Percentiles rank a stretch among this genome's conserved stretches.
phyloP scores from a whole-genome alignment of 2,113 vertebrate species.

The Spilogale gracilis region DNA sequence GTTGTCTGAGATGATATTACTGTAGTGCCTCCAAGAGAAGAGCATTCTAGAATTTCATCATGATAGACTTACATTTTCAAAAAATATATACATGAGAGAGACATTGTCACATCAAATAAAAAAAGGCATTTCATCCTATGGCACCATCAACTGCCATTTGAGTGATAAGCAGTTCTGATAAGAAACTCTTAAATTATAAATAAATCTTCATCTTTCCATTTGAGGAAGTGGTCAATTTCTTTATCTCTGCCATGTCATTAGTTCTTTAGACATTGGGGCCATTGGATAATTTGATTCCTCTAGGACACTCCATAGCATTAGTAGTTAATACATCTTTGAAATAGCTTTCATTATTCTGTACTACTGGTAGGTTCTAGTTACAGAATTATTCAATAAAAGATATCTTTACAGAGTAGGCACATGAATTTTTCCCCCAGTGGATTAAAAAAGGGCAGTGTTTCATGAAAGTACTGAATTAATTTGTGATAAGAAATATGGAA shows the following conservation, averaged over 20 bases:
- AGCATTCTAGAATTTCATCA: not conserved
- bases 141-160: not conserved
- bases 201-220: constrained; percentile 42
- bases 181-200: constrained; percentile 15
- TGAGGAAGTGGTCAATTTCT: constrained; percentile 42
- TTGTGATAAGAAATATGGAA: constrained; percentile 74
- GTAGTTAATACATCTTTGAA: constrained; percentile 72
- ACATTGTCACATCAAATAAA: not conserved
- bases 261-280: constrained; percentile 19
- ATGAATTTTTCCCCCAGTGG: not conserved
- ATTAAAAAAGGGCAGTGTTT: constrained; percentile 58
- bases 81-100: not conserved
- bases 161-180: not conserved
- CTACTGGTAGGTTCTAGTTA: not conserved
- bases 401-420: constrained; percentile 34
- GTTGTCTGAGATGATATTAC: not conserved
- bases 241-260: constrained; percentile 57
- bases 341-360: constrained; percentile 49
- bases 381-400: constrained; percentile 68
- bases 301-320: not conserved
- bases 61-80: not conserved
- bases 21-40: not conserved
- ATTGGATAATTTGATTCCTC: constrained; percentile 55
- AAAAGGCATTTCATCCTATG: not conserved
- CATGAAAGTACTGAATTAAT: constrained; percentile 74